Conservation (phyloP, 2,888 invertebrate genomes). For the Drosophila neonasuta region DNA sequence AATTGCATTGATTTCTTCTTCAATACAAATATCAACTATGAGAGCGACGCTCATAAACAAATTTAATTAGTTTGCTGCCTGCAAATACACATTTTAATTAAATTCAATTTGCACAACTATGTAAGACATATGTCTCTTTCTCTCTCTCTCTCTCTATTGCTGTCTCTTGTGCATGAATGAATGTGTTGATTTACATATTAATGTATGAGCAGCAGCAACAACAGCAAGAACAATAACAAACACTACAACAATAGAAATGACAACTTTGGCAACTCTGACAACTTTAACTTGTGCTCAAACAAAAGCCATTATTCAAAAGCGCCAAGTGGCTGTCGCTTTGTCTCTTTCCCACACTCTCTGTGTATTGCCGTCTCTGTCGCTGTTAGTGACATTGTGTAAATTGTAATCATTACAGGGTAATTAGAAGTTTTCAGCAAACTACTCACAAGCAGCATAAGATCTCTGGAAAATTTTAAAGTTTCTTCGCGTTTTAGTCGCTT, state of each 20-base stretch:
- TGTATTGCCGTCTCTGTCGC: not conserved
- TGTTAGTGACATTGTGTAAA: conserved; percentile 45
- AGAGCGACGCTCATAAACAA: conserved; percentile 26
- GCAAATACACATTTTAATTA: conserved; percentile 58
- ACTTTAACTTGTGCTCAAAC: conserved; percentile 50
- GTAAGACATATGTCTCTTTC: not conserved
- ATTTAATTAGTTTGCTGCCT: conserved; percentile 51
- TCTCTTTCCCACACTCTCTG: not conserved
- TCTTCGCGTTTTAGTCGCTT: conserved; percentile 39
- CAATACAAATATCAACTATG: conserved; percentile 40
- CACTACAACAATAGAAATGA: conserved; percentile 30
- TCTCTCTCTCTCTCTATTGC: not conserved
- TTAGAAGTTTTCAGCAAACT: conserved; percentile 69
- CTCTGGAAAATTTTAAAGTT: conserved; percentile 24
- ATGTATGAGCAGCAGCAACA: not conserved
- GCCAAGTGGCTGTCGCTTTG: conserved; percentile 18
- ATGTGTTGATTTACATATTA: conserved; percentile 35
- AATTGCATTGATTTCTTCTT: conserved; percentile 62
- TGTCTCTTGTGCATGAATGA: not conserved
- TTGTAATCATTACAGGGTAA: conserved; percentile 72
- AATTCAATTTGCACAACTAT: conserved; percentile 54
- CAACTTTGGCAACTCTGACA: conserved; percentile 46
- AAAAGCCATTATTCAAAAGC: conserved; percentile 70
- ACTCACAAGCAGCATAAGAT: conserved; percentile 17
- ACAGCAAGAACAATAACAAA: conserved; percentile 21